These are phyloP conservation scores for Brachionus calyciflorus DNA, from an alignment of 1,140 invertebrate species.

Conservation along the genomic window DNA sequence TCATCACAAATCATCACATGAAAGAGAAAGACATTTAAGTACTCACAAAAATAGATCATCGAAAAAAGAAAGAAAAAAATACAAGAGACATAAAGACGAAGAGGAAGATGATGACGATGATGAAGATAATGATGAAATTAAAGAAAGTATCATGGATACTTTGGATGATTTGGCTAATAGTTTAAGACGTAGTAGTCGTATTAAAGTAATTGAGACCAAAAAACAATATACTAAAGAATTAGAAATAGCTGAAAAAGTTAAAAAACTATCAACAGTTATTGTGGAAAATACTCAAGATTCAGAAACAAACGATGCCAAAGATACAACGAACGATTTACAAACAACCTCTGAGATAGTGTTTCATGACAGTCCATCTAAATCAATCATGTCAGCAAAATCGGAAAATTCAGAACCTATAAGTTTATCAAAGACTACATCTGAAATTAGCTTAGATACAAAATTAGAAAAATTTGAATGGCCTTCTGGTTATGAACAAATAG, in stretches of 20 bases:
- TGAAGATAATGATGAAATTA: background rate
- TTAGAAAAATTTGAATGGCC: conserved; percentile 1
- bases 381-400: too few species aligned
- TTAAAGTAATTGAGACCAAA: conserved; percentile 30
- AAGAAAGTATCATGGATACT: background rate
- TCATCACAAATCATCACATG: too few species aligned
- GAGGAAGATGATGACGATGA: background rate
- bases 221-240: conserved; percentile 2
- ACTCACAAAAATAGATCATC: background rate
- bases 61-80: background rate
- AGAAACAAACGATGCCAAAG: background rate
- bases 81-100: background rate
- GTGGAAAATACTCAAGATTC: background rate
- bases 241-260: conserved; percentile 36
- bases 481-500: background rate
- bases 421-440: too few species aligned
- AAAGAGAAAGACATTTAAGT: background rate
- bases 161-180: background rate
- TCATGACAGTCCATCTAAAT: background rate
- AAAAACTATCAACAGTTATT: background rate
- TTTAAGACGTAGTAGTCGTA: conserved; percentile 6
- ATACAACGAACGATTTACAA: background rate
- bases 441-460: too few species aligned
- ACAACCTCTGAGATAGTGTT: background rate
- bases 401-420: too few species aligned